Evolutionary conservation across 1,140 invertebrate species (phyloP).

Genomic region (Frieseomelitta varia): DNA sequence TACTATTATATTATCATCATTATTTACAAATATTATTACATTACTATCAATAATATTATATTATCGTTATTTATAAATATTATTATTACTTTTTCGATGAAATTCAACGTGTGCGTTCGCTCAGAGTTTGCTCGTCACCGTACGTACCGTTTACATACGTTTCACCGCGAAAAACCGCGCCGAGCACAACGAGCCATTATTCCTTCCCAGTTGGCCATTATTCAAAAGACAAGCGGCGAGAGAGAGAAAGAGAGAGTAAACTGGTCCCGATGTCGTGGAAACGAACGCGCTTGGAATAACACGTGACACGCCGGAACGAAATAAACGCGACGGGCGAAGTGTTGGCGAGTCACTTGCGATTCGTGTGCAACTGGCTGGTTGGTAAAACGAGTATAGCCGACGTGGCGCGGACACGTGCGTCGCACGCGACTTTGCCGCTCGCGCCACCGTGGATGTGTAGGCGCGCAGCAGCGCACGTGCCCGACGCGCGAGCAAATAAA

Average conservation of each 20-base stretch:
- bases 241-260: no score
- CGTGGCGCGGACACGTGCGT: constrained; percentile 30
- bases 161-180: background rate
- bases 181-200: background rate
- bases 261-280: background rate
- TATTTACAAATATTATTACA: no score
- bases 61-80: no score
- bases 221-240: background rate
- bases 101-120: no score
- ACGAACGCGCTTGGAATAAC: no score
- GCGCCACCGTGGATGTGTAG: background rate
- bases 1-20: no score
- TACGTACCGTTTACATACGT: background rate
- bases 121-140: no score
- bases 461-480: constrained; percentile 30
- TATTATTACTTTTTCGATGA: no score
- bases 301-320: background rate
- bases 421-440: constrained; percentile 33
- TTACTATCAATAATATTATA: no score
- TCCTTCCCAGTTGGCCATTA: background rate
- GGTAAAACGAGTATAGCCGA: background rate
- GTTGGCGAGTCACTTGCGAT: background rate
- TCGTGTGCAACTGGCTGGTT: background rate
- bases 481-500: constrained; percentile 39
- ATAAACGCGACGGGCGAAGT: no score